Base-by-base conservation (phyloP, 2,113 vertebrate genomes). In the Corythornis cristatus region DNA sequence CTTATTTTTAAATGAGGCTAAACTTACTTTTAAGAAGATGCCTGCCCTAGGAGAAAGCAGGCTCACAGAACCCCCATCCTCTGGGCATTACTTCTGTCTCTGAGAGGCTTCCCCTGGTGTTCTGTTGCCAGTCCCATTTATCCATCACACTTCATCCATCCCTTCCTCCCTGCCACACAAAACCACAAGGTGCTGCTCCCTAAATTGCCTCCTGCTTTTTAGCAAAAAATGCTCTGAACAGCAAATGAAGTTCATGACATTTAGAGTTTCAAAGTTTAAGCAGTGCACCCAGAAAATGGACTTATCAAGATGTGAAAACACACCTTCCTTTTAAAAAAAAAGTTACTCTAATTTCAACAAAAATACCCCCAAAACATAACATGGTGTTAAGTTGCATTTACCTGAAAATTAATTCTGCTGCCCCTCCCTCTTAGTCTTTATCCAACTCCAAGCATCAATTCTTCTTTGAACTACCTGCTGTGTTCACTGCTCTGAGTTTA, bases 1-100 rank as follows among this genome's bases (percentile, higher is more conserved):
- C 5, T 0, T 5, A 22, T 40, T 25, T 37, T 21, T 14, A 42
- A 68, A 68, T 1, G 23, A 1, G n/a, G 37, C 29, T 70, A 17
- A 70, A 46, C 3, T 82, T 62, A 37, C 14, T 40, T 37, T 62
- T 35, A n/a, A 19, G 61, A 26, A 21, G 7, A 10, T 9, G 16
- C 6, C 33, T 71, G 50, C 31, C 51, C 5, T 46, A 61, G 26
- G 3, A 65, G 35, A 57, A 62, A 11, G 35, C 7, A 7, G 2
- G 7, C 46, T 45, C 16, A 12, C n/a, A 65, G 20, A 48, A 33
- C 15, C 40, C 35, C 1, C 3, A 12, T 5, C 15, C 6, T 62
- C 50, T 20, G 5, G 31, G 21, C 8, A 23, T 53, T 57, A 25
- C 15, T 71, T 45, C 26, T 75, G 23, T 16, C 7, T 40, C 28